Base-by-base conservation (phyloP, 1,140 invertebrate genomes). In the Trialeurodes vaporariorum region DNA sequence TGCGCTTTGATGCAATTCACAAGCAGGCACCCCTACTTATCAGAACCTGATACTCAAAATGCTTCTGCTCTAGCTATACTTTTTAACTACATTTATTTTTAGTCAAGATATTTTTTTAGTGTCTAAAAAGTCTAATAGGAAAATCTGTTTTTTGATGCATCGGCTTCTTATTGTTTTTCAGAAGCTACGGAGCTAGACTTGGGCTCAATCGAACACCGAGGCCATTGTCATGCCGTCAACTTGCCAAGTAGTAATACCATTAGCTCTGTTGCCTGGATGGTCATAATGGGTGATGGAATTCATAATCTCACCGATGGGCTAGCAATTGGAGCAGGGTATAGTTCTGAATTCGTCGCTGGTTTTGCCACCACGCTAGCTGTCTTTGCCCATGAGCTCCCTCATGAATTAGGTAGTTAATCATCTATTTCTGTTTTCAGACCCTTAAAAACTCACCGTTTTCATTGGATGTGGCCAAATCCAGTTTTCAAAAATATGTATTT, bases 281-380 rank as follows among this genome's bases (percentile, higher is more conserved):
- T 93, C 2, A 83, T 92, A 63, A 82, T 89, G 60, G 90, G 90
- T 2, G 90, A 93, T 78, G 87, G 86, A 1, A 76, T 93, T 59
- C 90, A 92, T 73, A 92, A 91, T 75, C 81, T 92, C 67, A 87
- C 87, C 12, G 90, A 92, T 77, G 90, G 90, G 0, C 75, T 92
- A 59, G 88, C 90, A 0, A 89, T 92, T 64, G 90, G 90, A 26
- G 88, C 88, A 1, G 88, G 89, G 0, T 92, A 90, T 76, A 84
- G 84, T 70, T 84, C 81, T 26, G 85, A 86, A 71, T 80, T 87
- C 1, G 85, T 88, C 0, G 85, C 86, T 1, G 89, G 89, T 1
- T 79, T 92, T 49, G 88, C 89, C 65, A 92, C 90, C 9, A 82
- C 88, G 5, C 81, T 92, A 27, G 90, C 90, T 21, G 87, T 92